Conservation (phyloP, 2,797 vertebrate species). For the Halcyon chelicuti region DNA sequence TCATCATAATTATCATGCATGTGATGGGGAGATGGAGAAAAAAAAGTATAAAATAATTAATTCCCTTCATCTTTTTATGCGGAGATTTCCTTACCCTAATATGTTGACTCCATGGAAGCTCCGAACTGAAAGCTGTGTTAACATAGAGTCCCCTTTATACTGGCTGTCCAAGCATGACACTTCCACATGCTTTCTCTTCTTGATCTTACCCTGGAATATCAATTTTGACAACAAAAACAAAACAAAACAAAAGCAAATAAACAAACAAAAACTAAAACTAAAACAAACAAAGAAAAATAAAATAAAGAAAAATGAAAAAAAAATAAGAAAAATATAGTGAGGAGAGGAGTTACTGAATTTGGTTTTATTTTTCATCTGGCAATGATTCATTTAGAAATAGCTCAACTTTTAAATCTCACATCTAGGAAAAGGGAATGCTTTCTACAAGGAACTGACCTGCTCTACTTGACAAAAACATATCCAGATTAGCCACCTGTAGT, state of each 20-base stretch:
- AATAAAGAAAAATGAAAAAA: too few species aligned
- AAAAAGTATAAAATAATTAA: neutral
- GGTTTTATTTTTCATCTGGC: neutral
- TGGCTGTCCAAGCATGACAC: neutral
- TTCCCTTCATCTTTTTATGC: neutral
- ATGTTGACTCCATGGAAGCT: neutral
- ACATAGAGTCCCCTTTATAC: neutral
- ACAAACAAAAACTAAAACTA: too few species aligned
- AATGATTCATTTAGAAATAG: neutral
- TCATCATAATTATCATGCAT: neutral
- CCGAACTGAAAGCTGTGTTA: neutral
- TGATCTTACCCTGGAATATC: neutral
- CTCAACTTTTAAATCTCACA: conserved; percentile 7
- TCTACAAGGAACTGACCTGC: neutral
- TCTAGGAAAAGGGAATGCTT: conserved; percentile 4
- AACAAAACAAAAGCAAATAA: neutral
- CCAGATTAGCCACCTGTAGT: neutral
- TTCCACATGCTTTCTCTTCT: neutral
- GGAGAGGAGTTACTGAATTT: neutral
- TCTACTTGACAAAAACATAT: neutral
- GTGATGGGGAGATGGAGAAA: neutral
- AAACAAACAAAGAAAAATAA: too few species aligned
- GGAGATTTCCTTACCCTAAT: neutral
- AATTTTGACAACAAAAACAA: neutral
- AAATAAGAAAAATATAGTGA: too few species aligned